Conservation (phyloP, 2,888 invertebrate genomes). For the Orthosia gracilis region DNA sequence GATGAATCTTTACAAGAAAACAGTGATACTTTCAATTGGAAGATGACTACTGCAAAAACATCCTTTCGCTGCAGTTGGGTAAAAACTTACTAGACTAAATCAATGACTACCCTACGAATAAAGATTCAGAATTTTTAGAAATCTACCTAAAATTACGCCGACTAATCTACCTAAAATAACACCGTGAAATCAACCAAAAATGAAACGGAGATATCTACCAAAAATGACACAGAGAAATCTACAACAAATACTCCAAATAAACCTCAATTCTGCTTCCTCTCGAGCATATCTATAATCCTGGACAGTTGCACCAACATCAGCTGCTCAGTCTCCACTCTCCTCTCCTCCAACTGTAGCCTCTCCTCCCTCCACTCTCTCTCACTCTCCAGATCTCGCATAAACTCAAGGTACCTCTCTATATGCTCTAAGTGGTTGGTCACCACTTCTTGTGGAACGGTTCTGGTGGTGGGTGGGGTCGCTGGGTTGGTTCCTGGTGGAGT, state of each 20-base stretch:
- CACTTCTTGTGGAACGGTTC: slow-evolving; percentile 39
- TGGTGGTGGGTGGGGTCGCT: slow-evolving; percentile 22
- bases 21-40: too few relatives aligned
- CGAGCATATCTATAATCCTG: slow-evolving; percentile 81
- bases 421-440: slow-evolving; percentile 43
- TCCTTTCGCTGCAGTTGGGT: too few relatives aligned
- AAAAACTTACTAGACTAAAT: too few relatives aligned
- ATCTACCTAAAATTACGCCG: not conserved
- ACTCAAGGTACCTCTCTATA: slow-evolving; percentile 58
- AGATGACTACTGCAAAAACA: too few relatives aligned
- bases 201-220: not conserved
- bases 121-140: not conserved
- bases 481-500: slow-evolving; percentile 40
- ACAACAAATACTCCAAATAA: not conserved
- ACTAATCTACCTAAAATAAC: not conserved
- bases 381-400: slow-evolving; percentile 64
- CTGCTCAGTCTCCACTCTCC: slow-evolving; percentile 72
- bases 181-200: not conserved
- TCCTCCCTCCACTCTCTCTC: slow-evolving; percentile 64
- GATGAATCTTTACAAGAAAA: too few relatives aligned
- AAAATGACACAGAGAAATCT: not conserved
- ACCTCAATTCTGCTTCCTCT: slow-evolving; percentile 78
- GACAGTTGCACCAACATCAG: slow-evolving; percentile 78
- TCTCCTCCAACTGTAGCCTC: slow-evolving; percentile 64
- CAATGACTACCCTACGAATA: too few relatives aligned